Base-by-base conservation (phyloP, 2,113 vertebrate genomes). In the Accipiter virgatus region DNA sequence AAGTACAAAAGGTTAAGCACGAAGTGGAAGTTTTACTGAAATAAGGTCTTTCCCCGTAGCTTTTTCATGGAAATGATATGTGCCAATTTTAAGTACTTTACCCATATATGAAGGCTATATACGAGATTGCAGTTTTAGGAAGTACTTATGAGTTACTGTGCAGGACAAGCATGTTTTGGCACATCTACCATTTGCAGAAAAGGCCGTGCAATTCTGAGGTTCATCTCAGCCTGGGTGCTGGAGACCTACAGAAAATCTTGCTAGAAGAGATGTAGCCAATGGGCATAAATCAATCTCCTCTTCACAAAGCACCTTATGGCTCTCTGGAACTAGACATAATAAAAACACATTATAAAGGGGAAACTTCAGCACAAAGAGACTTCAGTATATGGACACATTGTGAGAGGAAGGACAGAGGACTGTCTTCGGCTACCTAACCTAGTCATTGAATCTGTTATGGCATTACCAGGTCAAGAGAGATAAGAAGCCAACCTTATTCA, bases 191-290 rank as follows among this genome's bases (percentile, higher is more conserved):
- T 38, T 22, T 67, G 23, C 26, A 87, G 59, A 38, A 68, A 45
- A 63, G 38, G 11, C 36, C 1, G 5, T 42, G 26, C 29, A 67
- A 17, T 0, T 1, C 34, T 4, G 16, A 21, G 13, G 52, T 48
- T 53, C 45, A 47, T 5, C 62, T 40, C 66, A 19, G 10, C 2
- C 36, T 19, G 47, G 48, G 48, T 43, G 42, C 42, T 40, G 34
- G 68, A 81, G 59, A 68, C 34, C 81, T 48, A 17, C 9, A 23
- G 45, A 53, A 66, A 55, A 31, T 11, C 36, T n/a, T 58, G 31
- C 36, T 71, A 21, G 14, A 12, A 13, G 71, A 66, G 21, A 11
- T 65, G 42, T 29, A 53, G 52, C 52, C 16, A 18, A 53, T 61
- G 26, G 32, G 17, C n/a, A 21, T 7, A 45, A 79, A 66, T 66